Evolutionary conservation across 2,113 vertebrate species (phyloP).

Genomic region (Collichthys lucidus): DNA sequence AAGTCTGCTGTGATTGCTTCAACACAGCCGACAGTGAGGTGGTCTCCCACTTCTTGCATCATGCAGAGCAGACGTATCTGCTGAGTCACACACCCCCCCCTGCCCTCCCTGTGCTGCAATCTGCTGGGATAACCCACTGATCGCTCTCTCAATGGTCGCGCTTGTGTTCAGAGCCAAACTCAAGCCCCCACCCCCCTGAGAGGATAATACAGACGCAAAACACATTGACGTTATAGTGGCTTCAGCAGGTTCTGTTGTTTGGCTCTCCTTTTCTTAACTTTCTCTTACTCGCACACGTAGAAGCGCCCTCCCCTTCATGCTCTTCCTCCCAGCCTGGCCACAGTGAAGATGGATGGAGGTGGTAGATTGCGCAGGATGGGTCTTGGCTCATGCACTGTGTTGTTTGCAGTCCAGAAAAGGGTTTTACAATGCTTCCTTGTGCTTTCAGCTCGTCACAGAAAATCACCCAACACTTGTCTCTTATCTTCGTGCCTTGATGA

Average conservation of each 20-base stretch:
- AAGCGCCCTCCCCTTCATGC: conserved; percentile 3
- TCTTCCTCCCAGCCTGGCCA: conserved; percentile 22
- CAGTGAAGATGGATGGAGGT: conserved; percentile 41
- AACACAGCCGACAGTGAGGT: conserved; percentile 56
- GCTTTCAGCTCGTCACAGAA: conserved; percentile 32
- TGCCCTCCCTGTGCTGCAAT: conserved; percentile 19
- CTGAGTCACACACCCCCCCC: conserved; percentile 62
- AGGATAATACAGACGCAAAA: conserved; percentile 46
- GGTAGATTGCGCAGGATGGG: conserved; percentile 32
- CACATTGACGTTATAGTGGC: conserved; percentile 23
- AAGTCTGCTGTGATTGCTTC: conserved; percentile 67
- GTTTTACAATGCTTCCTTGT: conserved; percentile 43
- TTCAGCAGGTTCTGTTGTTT: conserved; percentile 45
- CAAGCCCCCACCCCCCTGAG: conserved; percentile 11
- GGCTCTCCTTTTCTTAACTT: conserved; percentile 3
- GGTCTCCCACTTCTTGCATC: conserved; percentile 71
- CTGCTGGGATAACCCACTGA: conserved; percentile 44
- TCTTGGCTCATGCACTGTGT: conserved; percentile 37
- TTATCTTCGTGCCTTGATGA: background rate
- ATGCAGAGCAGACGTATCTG: conserved; percentile 46
- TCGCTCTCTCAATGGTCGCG: conserved; percentile 48
- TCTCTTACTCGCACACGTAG: background rate
- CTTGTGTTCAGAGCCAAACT: conserved; percentile 59
- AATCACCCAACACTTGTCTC: conserved; percentile 6
- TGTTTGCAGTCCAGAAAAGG: conserved; percentile 27